Evolutionary conservation across 2,797 vertebrate genomes (phyloP).

Genomic region (Protosalanx chinensis): DNA sequence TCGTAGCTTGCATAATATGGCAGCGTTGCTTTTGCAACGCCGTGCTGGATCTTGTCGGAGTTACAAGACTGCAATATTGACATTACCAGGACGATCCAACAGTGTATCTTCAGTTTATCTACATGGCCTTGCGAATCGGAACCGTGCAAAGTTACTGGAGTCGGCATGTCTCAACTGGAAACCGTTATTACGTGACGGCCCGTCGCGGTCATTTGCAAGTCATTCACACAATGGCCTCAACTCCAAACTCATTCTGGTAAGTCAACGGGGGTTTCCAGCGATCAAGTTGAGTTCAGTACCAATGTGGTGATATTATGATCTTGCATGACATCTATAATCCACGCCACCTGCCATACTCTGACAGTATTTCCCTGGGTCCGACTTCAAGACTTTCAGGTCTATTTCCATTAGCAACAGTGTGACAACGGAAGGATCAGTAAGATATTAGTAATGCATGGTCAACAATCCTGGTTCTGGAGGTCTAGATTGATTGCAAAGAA

Average conservation of each 20-base stretch:
- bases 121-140: not conserved
- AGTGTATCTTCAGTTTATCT: conserved; percentile 17
- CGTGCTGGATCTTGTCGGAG: conserved; percentile 48
- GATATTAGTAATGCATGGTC: too few species aligned
- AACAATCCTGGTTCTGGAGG: too few species aligned
- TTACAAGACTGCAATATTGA: conserved; percentile 38
- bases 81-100: conserved; percentile 36
- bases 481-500: too few species aligned
- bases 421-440: too few species aligned
- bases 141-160: conserved; percentile 8
- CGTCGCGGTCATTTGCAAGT: conserved; percentile 22
- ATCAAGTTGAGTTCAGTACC: not conserved
- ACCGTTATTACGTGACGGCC: conserved; percentile 10
- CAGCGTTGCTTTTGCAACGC: conserved; percentile 56
- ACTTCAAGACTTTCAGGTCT: too few species aligned
- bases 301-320: not conserved
- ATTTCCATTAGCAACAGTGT: too few species aligned
- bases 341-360: not conserved
- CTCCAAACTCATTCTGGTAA: conserved; percentile 62
- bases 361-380: not conserved
- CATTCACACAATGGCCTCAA: conserved; percentile 32
- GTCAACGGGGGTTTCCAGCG: not conserved
- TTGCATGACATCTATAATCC: not conserved
- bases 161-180: conserved; percentile 17
- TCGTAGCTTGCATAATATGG: conserved; percentile 52